Conservation (phyloP, 2,888 invertebrate genomes). For the Liopterus haemorrhoidalis region DNA sequence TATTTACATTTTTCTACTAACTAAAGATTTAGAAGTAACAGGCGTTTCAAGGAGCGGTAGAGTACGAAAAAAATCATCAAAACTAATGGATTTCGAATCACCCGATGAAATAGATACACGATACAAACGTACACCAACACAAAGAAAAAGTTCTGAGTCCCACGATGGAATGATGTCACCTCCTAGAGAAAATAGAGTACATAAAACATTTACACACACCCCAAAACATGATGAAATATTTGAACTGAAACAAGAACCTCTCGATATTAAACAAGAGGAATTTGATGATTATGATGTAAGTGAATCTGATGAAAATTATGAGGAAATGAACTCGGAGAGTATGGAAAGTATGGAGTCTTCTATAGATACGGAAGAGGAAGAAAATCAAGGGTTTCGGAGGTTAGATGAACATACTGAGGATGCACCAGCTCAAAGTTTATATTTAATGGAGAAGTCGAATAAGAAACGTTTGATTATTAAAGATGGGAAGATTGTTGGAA, state of each 20-base stretch:
- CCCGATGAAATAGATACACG: slow-evolving; percentile 76
- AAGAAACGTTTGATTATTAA: slow-evolving; percentile 68
- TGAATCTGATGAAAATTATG: slow-evolving; percentile 40
- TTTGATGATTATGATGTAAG: slow-evolving; percentile 41
- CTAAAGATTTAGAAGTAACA: slow-evolving; percentile 70
- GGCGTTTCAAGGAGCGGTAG: slow-evolving; percentile 85
- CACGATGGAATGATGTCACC: slow-evolving; percentile 13
- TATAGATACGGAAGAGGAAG: slow-evolving; percentile 48
- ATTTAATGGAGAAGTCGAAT: slow-evolving; percentile 72
- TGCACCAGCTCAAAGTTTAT: slow-evolving; percentile 50
- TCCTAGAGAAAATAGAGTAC: slow-evolving; percentile 33
- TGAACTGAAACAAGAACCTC: slow-evolving; percentile 25
- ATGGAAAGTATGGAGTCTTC: slow-evolving; percentile 52
- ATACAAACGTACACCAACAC: slow-evolving; percentile 48
- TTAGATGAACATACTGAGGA: slow-evolving; percentile 48
- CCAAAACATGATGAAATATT: slow-evolving; percentile 35
- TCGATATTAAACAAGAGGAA: slow-evolving; percentile 29
- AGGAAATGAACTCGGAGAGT: slow-evolving; percentile 26
- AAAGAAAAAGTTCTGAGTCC: slow-evolving; percentile 35
- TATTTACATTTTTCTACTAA: slow-evolving; percentile 4
- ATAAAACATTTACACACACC: slow-evolving; percentile 31
- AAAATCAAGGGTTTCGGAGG: slow-evolving; percentile 47
- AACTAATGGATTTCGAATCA: slow-evolving; percentile 87
- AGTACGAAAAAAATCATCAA: slow-evolving; percentile 90
- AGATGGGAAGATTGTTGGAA: slow-evolving; percentile 62